These are phyloP conservation scores for Myzus persicae DNA, from an alignment of 1,140 invertebrate species.

Conservation along the genomic window DNA sequence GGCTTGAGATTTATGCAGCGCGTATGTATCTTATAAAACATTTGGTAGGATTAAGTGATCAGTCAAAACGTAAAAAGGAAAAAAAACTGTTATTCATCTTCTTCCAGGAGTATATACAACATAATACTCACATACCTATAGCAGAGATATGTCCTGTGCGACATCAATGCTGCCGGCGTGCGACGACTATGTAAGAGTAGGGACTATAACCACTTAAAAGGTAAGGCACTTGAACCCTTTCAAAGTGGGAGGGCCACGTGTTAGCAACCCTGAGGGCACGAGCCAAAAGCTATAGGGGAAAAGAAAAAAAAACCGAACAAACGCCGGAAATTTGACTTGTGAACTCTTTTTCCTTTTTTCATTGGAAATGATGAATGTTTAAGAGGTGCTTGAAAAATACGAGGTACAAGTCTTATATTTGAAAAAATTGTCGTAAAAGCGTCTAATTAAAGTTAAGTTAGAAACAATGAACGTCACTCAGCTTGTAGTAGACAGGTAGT, in stretches of 20 bases:
- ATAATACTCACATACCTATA: neutral
- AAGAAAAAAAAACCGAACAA: neutral
- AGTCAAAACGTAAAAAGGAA: conserved; percentile 21
- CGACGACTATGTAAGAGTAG: neutral
- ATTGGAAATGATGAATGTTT: neutral
- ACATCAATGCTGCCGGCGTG: neutral
- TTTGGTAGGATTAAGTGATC: conserved; percentile 36
- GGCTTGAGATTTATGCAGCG: conserved; percentile 20
- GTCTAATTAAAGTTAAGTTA: conserved; percentile 37
- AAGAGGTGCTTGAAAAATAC: neutral
- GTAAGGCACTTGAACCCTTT: conserved; percentile 28
- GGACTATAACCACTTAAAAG: conserved; percentile 10
- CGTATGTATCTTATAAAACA: conserved; percentile 47
- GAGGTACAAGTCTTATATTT: neutral
- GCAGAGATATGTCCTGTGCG: neutral
- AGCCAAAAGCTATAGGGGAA: neutral
- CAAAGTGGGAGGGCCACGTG: conserved; percentile 28
- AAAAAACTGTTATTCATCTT: conserved; percentile 12
- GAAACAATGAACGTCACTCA: neutral
- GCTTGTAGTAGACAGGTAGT: neutral
- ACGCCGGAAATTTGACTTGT: conserved; percentile 4
- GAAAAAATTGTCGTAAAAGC: conserved; percentile 11
- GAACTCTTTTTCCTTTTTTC: neutral
- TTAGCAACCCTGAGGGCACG: neutral
- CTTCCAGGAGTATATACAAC: neutral